Evolutionary conservation across 2,113 vertebrate genomes (phyloP).

Genomic region (Scomber japonicus): DNA sequence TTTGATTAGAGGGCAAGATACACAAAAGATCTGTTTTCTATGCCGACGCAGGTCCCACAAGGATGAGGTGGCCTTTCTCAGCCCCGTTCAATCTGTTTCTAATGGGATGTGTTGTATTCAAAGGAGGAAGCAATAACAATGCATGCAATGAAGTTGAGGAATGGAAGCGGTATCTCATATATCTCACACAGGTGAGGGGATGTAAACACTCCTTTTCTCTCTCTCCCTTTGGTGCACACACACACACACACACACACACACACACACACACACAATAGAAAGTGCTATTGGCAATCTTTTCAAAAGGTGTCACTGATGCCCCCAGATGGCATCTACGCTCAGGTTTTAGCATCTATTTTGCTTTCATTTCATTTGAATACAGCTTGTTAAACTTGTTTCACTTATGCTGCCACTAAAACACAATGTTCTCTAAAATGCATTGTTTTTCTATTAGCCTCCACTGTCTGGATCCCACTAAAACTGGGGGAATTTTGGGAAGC

Average conservation of each 20-base stretch:
- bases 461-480: not conserved
- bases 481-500: not conserved
- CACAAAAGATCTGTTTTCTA: constrained; percentile 54
- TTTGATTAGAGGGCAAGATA: constrained; percentile 46
- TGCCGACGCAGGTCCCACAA: constrained; percentile 29
- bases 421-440: not conserved
- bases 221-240: not conserved
- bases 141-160: constrained; percentile 18
- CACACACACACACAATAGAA: not conserved
- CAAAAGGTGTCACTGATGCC: not conserved
- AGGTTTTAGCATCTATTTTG: not conserved
- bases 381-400: not conserved
- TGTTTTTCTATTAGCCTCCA: not conserved
- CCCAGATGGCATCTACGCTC: not conserved
- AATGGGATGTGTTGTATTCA: constrained; percentile 61
- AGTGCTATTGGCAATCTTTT: not conserved
- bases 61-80: constrained; percentile 60
- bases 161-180: constrained; percentile 29
- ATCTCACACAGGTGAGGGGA: constrained; percentile 35
- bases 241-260: not conserved
- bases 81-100: constrained; percentile 59
- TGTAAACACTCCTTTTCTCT: constrained; percentile 32
- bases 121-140: constrained; percentile 56
- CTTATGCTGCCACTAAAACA: not conserved
- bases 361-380: not conserved